A percentile compares a stretch with the other conserved stretches of the same genome.
Evolutionary conservation across 2,888 invertebrate genomes (phyloP).

Genomic region (Cheilosia variabilis): DNA sequence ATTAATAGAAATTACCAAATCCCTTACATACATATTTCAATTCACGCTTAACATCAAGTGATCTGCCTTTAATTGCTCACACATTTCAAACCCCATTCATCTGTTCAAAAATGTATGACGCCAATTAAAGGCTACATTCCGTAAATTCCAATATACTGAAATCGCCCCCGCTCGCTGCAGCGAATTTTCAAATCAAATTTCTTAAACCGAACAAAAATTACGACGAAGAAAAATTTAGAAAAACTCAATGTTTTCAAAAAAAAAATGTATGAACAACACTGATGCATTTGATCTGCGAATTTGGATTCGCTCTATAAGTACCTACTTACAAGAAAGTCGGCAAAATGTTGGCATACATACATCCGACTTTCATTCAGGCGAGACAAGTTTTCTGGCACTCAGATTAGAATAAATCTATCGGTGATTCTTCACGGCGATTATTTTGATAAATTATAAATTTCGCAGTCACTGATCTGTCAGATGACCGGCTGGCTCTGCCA

Average conservation of each 20-base stretch:
- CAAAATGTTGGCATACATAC: background rate
- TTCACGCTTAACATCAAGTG: slow-evolving; percentile 42
- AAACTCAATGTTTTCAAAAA: slow-evolving; percentile 6
- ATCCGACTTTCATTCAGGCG: slow-evolving; percentile 31
- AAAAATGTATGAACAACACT: slow-evolving; percentile 1
- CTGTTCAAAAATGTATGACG: slow-evolving; percentile 30
- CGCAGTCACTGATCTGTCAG: slow-evolving; percentile 55
- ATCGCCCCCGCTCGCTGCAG: background rate
- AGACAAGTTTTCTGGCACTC: slow-evolving; percentile 29
- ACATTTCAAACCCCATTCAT: slow-evolving; percentile 39
- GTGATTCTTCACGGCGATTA: slow-evolving; percentile 49
- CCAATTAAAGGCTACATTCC: slow-evolving; percentile 56
- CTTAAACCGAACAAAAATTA: background rate
- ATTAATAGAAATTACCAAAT: slow-evolving; percentile 15
- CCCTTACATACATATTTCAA: background rate
- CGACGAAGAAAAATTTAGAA: background rate
- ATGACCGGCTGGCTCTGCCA: slow-evolving; percentile 56
- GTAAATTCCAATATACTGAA: slow-evolving; percentile 5
- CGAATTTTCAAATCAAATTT: slow-evolving; percentile 16
- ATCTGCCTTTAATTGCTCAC: slow-evolving; percentile 50
- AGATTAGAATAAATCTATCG: slow-evolving; percentile 23
- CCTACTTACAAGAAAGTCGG: background rate
- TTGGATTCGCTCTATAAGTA: slow-evolving; percentile 19
- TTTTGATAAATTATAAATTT: slow-evolving; percentile 65
- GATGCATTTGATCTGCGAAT: slow-evolving; percentile 35